These are phyloP conservation scores for Arctocebus calabarensis DNA, from an alignment of 2,797 vertebrate genomes.

Conservation along the genomic window DNA sequence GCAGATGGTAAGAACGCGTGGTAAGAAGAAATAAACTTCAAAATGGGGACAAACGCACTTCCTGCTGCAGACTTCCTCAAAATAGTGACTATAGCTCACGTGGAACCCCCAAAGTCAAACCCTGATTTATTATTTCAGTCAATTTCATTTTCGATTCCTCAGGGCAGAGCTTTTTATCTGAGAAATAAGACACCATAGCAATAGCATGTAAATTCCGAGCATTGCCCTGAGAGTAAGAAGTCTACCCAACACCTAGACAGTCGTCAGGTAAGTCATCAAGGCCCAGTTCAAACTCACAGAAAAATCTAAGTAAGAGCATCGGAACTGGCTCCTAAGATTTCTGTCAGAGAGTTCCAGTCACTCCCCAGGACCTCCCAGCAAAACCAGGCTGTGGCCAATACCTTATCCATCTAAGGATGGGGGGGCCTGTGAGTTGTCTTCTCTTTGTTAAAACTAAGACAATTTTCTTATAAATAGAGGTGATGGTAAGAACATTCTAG, in stretches of 20 bases:
- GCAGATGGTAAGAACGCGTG: background rate
- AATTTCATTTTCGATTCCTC: background rate
- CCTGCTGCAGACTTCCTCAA: background rate
- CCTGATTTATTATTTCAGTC: background rate
- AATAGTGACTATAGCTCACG: background rate
- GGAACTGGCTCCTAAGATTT: background rate
- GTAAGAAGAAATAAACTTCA: background rate
- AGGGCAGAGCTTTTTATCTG: background rate
- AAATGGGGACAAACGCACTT: background rate
- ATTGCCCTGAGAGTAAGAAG: background rate
- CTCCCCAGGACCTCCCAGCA: background rate
- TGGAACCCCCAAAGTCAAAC: background rate
- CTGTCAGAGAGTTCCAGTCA: background rate
- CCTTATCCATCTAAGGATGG: background rate
- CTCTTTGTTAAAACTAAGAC: background rate
- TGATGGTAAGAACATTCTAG: background rate
- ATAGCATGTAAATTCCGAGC: rapidly evolving
- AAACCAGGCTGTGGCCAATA: background rate
- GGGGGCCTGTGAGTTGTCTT: background rate
- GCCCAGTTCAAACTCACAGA: background rate
- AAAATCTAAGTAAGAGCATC: background rate
- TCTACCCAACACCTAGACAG: background rate
- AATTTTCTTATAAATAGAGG: background rate
- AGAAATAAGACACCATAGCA: background rate
- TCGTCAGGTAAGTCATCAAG: background rate